Evolutionary conservation across 1,140 invertebrate species (phyloP), one percentile per base, ranked within the genome.

Genomic region (Danaus plexippus): DNA sequence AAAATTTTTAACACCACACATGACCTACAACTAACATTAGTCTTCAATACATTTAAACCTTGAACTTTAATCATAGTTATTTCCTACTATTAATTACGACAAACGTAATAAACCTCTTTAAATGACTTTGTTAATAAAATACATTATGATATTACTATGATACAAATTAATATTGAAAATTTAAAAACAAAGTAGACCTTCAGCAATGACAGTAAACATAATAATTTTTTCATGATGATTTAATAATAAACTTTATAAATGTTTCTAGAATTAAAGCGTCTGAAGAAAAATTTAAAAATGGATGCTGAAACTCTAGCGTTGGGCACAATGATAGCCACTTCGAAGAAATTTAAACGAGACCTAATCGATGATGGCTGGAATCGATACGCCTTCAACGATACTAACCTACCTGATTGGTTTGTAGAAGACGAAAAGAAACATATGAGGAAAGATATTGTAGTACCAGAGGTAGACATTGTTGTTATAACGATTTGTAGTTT

Each of bases 321-420:
- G 5, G 97, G 95, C 2, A 91, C 95, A 1, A 82, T 97, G 73
- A 89, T 98, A 80, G 90, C 94, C 4, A 91, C 94, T 48, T 96
- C 95, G 54, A 93, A 93, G 76, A 98, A 97, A 85, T 90, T 90
- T 8, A 94, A 94, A 66, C 89, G 95, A 32, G 95, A 98, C 76
- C 77, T 99, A 9, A 89, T 94, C 18, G 96, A 98, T 83, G 92
- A 89, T 12, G 95, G 91, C 1, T 98, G 96, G 95, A 98, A 98
- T 85, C 90, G 96, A 64, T 97, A 94, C 75, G 90, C 91, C 0
- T 95, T 95, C 69, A 94, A 95, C 66, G 98, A 99, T 82, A 91
- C 92, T 9, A 91, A 95, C 77, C 85, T 99, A 41, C 98, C 98
- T 0, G 94, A 94, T 64, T 99, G 98, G 98, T 99, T 99, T 89